phyloP scores from a whole-genome alignment of 2,113 vertebrate species.

The Aspidoscelis tigris region DNA sequence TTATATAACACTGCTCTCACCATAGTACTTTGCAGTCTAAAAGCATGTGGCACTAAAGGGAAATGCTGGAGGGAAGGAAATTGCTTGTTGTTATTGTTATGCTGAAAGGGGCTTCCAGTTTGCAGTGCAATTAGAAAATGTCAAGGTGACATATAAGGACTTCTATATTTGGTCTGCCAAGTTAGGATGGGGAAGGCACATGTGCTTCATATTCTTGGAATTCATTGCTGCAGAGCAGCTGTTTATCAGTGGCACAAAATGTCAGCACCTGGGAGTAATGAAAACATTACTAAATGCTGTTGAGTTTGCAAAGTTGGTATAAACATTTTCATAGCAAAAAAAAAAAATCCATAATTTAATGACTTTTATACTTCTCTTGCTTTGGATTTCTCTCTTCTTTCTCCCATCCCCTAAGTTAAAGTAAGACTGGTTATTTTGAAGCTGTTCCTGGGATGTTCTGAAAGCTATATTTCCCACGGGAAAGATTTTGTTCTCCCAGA shows the following conservation, averaged over 20 bases:
- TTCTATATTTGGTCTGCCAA: conserved; percentile 33
- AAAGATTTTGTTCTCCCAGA: too few species aligned
- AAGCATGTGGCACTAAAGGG: not conserved
- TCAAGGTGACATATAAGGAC: conserved; percentile 29
- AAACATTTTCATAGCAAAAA: not conserved
- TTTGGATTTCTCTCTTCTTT: not conserved
- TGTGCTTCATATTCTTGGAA: conserved; percentile 40
- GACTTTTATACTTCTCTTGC: not conserved
- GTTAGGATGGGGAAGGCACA: not conserved
- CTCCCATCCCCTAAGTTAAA: too few species aligned
- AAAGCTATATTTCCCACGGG: too few species aligned
- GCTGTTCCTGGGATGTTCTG: too few species aligned
- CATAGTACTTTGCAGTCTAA: not conserved
- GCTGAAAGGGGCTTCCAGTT: not conserved
- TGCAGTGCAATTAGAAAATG: not conserved
- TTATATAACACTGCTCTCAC: not conserved
- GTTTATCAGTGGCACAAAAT: conserved; percentile 29
- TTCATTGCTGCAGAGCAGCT: conserved; percentile 4
- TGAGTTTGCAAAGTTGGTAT: conserved; percentile 27
- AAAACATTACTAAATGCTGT: not conserved
- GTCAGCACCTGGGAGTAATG: not conserved
- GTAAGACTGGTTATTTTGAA: too few species aligned
- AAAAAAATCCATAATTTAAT: not conserved
- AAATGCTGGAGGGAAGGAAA: not conserved
- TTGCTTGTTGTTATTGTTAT: not conserved